Evolutionary conservation across 1,140 invertebrate genomes (phyloP).

Genomic region (Scaptomyza pallida): DNA sequence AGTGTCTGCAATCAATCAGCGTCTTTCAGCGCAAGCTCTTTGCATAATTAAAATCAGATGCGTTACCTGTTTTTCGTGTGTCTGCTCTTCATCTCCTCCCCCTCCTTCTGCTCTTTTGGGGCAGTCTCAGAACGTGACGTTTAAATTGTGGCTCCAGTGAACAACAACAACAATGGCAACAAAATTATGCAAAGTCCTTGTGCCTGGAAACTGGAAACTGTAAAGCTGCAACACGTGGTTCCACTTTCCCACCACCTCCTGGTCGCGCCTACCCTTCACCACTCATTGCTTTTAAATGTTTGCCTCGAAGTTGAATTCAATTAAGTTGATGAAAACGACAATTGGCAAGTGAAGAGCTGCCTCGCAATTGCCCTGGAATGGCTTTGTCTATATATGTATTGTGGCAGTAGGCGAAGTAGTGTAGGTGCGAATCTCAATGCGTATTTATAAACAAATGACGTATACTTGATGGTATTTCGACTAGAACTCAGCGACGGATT

Average conservation of each 20-base stretch:
- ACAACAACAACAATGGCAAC: background rate
- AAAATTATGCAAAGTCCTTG: slow-evolving; percentile 17
- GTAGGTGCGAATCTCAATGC: slow-evolving; percentile 26
- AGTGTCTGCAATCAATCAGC: slow-evolving; percentile 72
- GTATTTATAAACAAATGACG: slow-evolving; percentile 16
- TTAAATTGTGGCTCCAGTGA: slow-evolving; percentile 10
- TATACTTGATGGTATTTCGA: background rate
- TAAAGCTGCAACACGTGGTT: slow-evolving; percentile 22
- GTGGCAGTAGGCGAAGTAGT: background rate
- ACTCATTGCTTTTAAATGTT: slow-evolving; percentile 4
- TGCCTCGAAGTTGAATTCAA: slow-evolving; percentile 62
- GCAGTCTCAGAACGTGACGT: background rate
- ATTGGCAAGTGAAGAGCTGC: slow-evolving; percentile 45
- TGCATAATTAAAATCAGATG: slow-evolving; percentile 81
- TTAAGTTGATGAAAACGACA: slow-evolving; percentile 78
- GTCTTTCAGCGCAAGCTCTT: slow-evolving; percentile 54
- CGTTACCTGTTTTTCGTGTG: slow-evolving; percentile 52
- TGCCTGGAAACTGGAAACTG: slow-evolving; percentile 19
- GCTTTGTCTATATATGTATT: background rate
- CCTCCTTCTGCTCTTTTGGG: background rate
- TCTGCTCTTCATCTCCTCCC: background rate
- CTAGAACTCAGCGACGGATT: background rate
- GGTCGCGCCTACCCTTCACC: background rate
- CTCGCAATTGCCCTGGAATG: background rate
- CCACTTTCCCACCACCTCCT: background rate